These are phyloP conservation scores for Palythoa caribaeorum DNA, from an alignment of 92 coral and sea anemone genomes.

Conservation along the genomic window DNA sequence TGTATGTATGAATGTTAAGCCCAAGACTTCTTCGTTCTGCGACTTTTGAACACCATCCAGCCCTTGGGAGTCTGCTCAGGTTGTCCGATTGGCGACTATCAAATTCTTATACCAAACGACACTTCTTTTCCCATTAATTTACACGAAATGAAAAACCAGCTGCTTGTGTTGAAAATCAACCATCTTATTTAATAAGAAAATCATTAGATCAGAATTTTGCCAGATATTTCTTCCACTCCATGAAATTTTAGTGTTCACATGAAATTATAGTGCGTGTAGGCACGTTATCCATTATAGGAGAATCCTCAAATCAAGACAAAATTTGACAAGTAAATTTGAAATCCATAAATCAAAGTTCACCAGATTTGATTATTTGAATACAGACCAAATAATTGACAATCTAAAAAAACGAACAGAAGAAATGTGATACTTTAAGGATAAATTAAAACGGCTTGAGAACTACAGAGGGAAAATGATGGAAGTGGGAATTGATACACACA, in stretches of 20 bases:
- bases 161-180: slow-evolving; percentile 38
- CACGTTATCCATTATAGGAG: slow-evolving; percentile 32
- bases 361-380: slow-evolving; percentile 61
- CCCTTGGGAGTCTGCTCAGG: too few species aligned
- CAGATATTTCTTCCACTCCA: slow-evolving; percentile 45
- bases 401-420: slow-evolving; percentile 55
- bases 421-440: slow-evolving; percentile 48
- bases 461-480: slow-evolving; percentile 48
- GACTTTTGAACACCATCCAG: neutral
- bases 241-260: slow-evolving; percentile 15
- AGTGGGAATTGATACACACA: slow-evolving; percentile 53
- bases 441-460: slow-evolving; percentile 51
- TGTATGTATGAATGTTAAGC: too few species aligned
- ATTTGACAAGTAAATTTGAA: neutral
- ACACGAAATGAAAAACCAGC: slow-evolving; percentile 40
- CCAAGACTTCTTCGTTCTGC: neutral
- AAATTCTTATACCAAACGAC: too few species aligned
- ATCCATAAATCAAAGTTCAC: slow-evolving; percentile 41
- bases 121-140: too few species aligned
- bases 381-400: slow-evolving; percentile 45
- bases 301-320: slow-evolving; percentile 49
- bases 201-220: slow-evolving; percentile 27
- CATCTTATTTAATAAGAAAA: slow-evolving; percentile 20
- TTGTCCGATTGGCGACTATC: too few species aligned
- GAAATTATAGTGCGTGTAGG: slow-evolving; percentile 36